These are phyloP conservation scores for Polypterus senegalus DNA, from an alignment of 2,113 vertebrate species.

Conservation along the genomic window DNA sequence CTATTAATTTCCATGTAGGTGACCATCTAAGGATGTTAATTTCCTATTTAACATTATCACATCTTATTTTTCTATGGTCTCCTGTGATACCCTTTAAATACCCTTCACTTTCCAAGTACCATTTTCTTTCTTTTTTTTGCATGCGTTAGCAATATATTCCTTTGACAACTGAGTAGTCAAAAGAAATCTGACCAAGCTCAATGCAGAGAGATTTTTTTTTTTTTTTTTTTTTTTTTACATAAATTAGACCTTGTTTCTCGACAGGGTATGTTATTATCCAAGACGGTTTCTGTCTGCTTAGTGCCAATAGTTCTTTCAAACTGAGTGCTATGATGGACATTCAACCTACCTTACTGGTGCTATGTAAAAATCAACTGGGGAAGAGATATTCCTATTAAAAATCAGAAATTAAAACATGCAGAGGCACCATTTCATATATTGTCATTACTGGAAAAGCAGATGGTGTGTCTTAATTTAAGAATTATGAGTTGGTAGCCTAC, in stretches of 20 bases:
- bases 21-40: slow-evolving; percentile 55
- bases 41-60: slow-evolving; percentile 49
- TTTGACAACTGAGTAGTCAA: not conserved
- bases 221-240: not conserved
- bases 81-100: slow-evolving; percentile 38
- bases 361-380: no score
- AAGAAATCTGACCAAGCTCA: not conserved
- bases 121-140: not conserved
- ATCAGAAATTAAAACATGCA: no score
- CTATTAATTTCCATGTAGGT: slow-evolving; percentile 36
- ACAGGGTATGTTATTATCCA: not conserved
- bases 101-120: slow-evolving; percentile 35
- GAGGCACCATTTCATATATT: no score
- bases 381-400: no score
- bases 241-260: not conserved
- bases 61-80: slow-evolving; percentile 31
- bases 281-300: not conserved
- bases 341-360: no score
- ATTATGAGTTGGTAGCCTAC: no score
- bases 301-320: no score
- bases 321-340: no score
- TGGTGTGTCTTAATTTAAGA: no score
- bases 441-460: no score
- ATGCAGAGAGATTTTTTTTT: not conserved
- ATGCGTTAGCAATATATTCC: not conserved